A percentile compares a stretch with the other conserved stretches of the same genome.
Conservation (phyloP, 2,797 vertebrate species). For the Rhinoraja longicauda region DNA sequence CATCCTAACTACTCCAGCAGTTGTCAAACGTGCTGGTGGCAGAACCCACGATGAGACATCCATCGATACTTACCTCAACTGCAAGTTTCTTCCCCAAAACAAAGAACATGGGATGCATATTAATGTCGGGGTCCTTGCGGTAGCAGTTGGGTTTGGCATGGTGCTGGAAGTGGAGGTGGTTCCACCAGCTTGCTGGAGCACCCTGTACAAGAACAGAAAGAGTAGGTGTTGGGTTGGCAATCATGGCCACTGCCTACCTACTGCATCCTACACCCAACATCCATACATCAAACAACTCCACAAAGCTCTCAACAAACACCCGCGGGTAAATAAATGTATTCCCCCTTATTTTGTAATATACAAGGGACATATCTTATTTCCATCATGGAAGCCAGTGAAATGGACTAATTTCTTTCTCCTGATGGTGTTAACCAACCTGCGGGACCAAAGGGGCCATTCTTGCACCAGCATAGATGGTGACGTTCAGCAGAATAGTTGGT, state of each 20-base stretch:
- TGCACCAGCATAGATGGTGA: neutral
- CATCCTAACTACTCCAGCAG: neutral
- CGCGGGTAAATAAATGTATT: neutral
- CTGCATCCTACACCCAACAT: neutral
- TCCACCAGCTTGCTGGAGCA: conserved; percentile 72
- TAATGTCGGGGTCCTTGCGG: conserved; percentile 68
- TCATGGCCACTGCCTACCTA: too few species aligned
- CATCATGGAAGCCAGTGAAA: too few species aligned
- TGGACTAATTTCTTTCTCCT: neutral
- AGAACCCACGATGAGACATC: neutral
- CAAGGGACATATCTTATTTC: neutral
- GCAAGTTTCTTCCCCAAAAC: conserved; percentile 66
- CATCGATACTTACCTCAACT: conserved; percentile 58
- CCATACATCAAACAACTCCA: neutral
- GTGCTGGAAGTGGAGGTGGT: conserved; percentile 72
- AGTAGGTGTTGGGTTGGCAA: neutral
- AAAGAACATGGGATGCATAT: conserved; percentile 69
- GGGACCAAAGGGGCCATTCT: neutral
- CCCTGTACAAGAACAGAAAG: conserved; percentile 53
- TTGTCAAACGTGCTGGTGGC: neutral
- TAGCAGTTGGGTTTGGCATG: conserved; percentile 74
- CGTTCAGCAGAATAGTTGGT: neutral
- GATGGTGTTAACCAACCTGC: neutral
- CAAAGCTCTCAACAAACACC: neutral
- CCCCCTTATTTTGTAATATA: neutral